phyloP scores from a whole-genome alignment of 30 jellyfish, hydroid and myxozoan genomes.

The Clytia hemisphaerica region DNA sequence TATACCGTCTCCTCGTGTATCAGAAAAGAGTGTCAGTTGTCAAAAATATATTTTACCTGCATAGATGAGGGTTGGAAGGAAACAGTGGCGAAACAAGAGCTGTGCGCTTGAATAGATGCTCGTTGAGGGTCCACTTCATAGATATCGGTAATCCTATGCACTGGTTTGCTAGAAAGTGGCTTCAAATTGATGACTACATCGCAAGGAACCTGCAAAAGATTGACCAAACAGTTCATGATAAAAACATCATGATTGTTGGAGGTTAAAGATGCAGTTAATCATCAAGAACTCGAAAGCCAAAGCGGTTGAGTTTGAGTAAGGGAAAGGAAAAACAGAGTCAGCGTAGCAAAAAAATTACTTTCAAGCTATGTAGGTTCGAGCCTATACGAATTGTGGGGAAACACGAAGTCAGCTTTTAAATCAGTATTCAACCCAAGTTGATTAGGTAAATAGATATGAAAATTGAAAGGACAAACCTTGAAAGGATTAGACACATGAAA shows the following conservation, averaged over 20 bases:
- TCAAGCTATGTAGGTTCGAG: neutral
- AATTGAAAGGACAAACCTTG: too few relatives aligned
- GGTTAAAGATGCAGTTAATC: neutral
- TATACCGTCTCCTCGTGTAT: too few relatives aligned
- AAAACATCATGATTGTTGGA: neutral
- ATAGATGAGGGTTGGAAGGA: conserved; percentile 87
- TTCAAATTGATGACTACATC: conserved; percentile 67
- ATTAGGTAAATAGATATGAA: too few relatives aligned
- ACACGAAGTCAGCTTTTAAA: too few relatives aligned
- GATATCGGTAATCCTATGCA: conserved; percentile 65
- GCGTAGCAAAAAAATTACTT: neutral
- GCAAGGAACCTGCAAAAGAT: conserved; percentile 60
- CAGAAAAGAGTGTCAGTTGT: too few relatives aligned
- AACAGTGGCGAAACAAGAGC: conserved; percentile 54
- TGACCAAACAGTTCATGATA: neutral
- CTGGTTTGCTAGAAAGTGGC: conserved; percentile 73
- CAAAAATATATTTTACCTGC: conserved; percentile 75
- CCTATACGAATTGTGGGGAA: too few relatives aligned
- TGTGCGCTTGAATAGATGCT: conserved; percentile 72
- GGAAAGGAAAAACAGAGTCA: neutral
- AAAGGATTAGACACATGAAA: conserved; percentile 66
- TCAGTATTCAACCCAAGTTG: too few relatives aligned
- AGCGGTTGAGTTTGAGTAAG: neutral
- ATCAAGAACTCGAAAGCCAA: neutral
- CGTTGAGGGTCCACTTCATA: conserved; percentile 75